These are phyloP conservation scores for Botrylloides violaceus DNA, from an alignment of 23 tunicate species.

Conservation along the genomic window DNA sequence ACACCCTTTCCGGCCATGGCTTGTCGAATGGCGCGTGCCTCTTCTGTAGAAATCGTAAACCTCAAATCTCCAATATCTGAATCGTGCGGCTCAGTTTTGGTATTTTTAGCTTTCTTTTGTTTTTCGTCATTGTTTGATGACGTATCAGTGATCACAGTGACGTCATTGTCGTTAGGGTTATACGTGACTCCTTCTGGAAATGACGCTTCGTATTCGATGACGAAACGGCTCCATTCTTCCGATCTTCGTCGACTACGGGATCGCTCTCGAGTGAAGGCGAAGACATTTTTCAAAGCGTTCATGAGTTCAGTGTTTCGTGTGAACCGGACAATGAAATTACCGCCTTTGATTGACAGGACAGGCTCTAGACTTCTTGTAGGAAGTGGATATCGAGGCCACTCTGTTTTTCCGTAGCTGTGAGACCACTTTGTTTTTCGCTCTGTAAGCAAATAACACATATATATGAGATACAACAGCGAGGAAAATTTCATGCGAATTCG, in stretches of 20 bases:
- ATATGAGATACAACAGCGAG: too few relatives aligned
- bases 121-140: neutral
- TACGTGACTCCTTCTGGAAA: neutral
- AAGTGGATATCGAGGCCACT: conserved; percentile 1
- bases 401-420: neutral
- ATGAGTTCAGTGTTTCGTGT: conserved; percentile 6
- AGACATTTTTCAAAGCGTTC: neutral
- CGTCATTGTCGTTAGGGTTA: neutral
- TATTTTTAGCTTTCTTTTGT: neutral
- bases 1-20: conserved; percentile 6
- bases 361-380: conserved; percentile 8
- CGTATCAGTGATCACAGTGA: neutral
- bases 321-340: conserved; percentile 4
- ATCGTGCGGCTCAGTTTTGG: neutral
- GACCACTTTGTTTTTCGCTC: neutral
- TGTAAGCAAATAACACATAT: neutral
- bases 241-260: neutral
- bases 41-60: conserved; percentile 7
- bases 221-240: conserved; percentile 19
- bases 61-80: too few relatives aligned
- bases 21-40: conserved; percentile 11
- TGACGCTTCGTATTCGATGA: conserved; percentile 16
- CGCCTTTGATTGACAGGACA: conserved; percentile 12
- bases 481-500: too few relatives aligned
- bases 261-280: neutral